Conservation (phyloP, 1,140 invertebrate genomes). For the Leguminivora glycinivorella region DNA sequence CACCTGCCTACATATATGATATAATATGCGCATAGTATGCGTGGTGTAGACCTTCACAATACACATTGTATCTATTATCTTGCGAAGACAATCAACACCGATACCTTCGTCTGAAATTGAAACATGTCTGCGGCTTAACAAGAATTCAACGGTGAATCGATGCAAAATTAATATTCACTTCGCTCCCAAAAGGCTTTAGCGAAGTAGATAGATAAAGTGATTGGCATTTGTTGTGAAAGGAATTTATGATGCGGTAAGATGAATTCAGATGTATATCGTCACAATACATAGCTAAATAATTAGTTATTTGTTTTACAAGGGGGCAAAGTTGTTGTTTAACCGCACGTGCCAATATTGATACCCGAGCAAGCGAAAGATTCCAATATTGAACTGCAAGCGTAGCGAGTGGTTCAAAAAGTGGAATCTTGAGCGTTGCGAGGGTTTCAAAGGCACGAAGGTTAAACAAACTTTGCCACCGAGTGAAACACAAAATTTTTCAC, state of each 20-base stretch:
- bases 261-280: background rate
- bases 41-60: background rate
- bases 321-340: too few species aligned
- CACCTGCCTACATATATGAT: too few species aligned
- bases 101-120: slow-evolving; percentile 6
- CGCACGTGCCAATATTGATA: too few species aligned
- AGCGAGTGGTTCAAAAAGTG: too few species aligned
- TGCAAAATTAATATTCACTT: slow-evolving; percentile 1
- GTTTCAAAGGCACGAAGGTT: too few species aligned
- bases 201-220: background rate
- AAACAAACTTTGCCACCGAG: too few species aligned
- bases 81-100: background rate
- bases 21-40: background rate
- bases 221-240: slow-evolving; percentile 1
- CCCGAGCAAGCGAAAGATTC: too few species aligned
- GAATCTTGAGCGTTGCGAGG: too few species aligned
- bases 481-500: too few species aligned
- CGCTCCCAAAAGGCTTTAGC: background rate
- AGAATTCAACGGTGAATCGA: slow-evolving; percentile 2
- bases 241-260: background rate
- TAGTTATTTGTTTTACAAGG: too few species aligned
- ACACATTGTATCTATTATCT: background rate
- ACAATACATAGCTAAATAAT: too few species aligned
- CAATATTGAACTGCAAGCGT: too few species aligned
- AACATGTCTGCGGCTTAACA: slow-evolving; percentile 7